Evolutionary conservation across 2,888 invertebrate genomes (phyloP), one percentile per base, ranked within the genome.

Genomic region (Drosophila aldrichi): DNA sequence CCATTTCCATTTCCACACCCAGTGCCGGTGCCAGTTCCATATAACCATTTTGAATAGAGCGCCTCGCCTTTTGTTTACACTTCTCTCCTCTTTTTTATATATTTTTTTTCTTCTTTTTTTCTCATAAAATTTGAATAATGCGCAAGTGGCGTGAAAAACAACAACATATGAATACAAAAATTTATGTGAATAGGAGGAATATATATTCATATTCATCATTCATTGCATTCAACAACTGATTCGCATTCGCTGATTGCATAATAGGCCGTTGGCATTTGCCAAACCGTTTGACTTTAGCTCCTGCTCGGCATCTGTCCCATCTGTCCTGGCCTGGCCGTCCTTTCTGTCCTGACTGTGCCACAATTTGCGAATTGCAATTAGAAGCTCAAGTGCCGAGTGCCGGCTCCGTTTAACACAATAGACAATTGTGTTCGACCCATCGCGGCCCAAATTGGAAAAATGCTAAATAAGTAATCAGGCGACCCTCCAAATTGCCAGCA

Each of bases 391-490:
- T 44, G 64, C 49, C 64, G 49, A 44, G 61, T 38, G 67, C 67
- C 55, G 48, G 40, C 67, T 57, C 44, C 61, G 49, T n/a, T 29
- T 70, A 44, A 46, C 46, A 75, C 77, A 75, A 75, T 75, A 59
- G 79, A 82, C 83, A 80, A 88, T 85, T 79, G 82, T 79, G 79
- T 71, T 62, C 32, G 72, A 41, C 60, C 25, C 48, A 20, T 36
- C 36, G 32, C 44, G 62, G 52, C 79, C 74, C 63, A 89, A 81
- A 90, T 88, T 85, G 86, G 78, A 78, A 85, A 90, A 88, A 88
- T 88, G 90, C 90, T 90, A 90, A 88, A 88, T 88, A 88, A 90
- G 89, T 87, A 87, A 90, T 90, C 90, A 86, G 74, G 87, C 75
- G 74, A 52, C 65, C 69, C 62, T 81, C 43, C 20, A 46, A 55